Evolutionary conservation across 2,888 invertebrate species (phyloP).

Genomic region (Tipula unca): DNA sequence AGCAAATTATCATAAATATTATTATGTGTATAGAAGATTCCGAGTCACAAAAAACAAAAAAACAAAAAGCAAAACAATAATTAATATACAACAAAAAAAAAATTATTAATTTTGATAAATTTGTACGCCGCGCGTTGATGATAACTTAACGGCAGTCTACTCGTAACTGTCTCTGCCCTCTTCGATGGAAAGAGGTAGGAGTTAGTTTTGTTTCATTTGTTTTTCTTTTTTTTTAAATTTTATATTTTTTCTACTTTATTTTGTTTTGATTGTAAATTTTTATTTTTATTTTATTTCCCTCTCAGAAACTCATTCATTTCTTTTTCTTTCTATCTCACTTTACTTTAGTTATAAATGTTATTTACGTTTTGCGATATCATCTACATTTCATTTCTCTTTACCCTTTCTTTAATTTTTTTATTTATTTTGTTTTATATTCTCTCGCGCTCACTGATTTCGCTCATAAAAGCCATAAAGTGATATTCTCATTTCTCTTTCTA

Average conservation of each 20-base stretch:
- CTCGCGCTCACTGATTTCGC: not conserved
- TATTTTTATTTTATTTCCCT: not conserved
- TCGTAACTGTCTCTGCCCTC: slow-evolving; percentile 16
- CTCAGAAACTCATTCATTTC: not conserved
- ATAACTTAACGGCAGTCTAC: slow-evolving; percentile 17
- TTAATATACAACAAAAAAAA: too few species aligned
- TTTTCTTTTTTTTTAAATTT: not conserved
- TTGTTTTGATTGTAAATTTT: slow-evolving; percentile 3
- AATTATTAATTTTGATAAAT: not conserved
- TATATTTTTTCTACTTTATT: not conserved
- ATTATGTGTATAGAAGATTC: not conserved
- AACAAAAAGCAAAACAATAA: not conserved
- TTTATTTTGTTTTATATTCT: not conserved
- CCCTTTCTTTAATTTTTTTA: not conserved
- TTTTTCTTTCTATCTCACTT: not conserved
- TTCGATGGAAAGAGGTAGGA: slow-evolving; percentile 18
- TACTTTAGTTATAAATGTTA: not conserved
- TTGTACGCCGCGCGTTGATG: not conserved
- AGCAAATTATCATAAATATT: too few species aligned
- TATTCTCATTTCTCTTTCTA: too few species aligned
- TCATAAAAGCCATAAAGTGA: too few species aligned
- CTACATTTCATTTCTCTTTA: slow-evolving; percentile 8
- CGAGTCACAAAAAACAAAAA: not conserved
- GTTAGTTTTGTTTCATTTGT: slow-evolving; percentile 9
- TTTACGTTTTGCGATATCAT: slow-evolving; percentile 4